Percentiles rank a stretch among this genome's conserved stretches.
These are phyloP conservation scores for Drosophila kanekoi DNA, from an alignment of 2,888 invertebrate genomes.

Conservation along the genomic window DNA sequence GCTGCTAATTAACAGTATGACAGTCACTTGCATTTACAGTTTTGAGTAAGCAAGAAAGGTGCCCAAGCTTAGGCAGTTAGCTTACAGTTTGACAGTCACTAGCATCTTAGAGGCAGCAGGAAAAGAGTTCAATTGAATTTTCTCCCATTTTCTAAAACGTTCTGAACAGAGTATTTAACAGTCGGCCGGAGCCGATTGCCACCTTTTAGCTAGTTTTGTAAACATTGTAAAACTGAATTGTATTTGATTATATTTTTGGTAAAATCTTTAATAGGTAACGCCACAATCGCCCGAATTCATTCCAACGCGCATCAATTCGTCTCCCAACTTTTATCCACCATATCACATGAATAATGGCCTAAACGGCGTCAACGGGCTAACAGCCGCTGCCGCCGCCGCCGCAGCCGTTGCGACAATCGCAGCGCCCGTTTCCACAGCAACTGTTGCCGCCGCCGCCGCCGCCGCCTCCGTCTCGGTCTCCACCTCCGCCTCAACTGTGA, in stretches of 20 bases:
- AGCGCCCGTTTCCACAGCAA: constrained; percentile 33
- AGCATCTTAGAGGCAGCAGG: neutral
- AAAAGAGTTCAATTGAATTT: neutral
- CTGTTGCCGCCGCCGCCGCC: constrained; percentile 33
- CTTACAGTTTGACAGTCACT: too few species aligned
- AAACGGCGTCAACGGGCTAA: constrained; percentile 76
- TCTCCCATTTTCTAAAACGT: neutral
- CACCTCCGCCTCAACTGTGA: constrained; percentile 37
- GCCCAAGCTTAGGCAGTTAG: too few species aligned
- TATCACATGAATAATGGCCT: constrained; percentile 84
- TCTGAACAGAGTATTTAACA: constrained; percentile 5
- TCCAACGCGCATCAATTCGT: constrained; percentile 85
- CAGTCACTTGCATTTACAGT: too few species aligned
- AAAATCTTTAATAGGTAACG: constrained; percentile 84
- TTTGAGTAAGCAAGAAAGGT: too few species aligned
- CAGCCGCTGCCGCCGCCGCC: constrained; percentile 59
- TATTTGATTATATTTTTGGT: neutral
- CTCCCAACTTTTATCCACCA: constrained; percentile 84
- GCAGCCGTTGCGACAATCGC: constrained; percentile 43
- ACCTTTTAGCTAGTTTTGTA: neutral
- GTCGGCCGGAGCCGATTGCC: neutral
- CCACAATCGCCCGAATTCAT: constrained; percentile 87
- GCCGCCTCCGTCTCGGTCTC: constrained; percentile 19
- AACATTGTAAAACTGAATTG: neutral
- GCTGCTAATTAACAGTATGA: too few species aligned